phyloP scores from a whole-genome alignment of 2,797 vertebrate genomes.

The Periophthalmus magnuspinnatus region DNA sequence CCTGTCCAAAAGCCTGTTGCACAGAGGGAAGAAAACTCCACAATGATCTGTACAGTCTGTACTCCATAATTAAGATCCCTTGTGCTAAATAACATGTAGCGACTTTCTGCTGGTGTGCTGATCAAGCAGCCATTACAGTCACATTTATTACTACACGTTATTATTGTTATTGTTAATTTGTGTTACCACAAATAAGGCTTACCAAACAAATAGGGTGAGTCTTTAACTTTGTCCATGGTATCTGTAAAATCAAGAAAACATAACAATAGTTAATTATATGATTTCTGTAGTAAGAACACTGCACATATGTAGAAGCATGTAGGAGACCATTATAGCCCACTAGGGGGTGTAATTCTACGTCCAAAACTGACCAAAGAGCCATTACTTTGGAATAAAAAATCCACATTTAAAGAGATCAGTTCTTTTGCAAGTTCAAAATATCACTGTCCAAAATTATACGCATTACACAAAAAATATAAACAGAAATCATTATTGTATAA shows the following conservation, averaged over 20 bases:
- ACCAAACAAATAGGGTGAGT: constrained; percentile 96
- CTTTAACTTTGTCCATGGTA: constrained; percentile 98
- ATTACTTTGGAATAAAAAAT: neutral
- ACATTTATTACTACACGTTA: neutral
- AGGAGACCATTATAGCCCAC: neutral
- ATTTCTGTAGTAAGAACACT: neutral
- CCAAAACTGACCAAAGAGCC: neutral
- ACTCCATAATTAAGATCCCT: neutral
- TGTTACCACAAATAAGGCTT: constrained; percentile 54
- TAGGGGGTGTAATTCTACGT: constrained; percentile 11
- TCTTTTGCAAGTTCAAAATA: neutral
- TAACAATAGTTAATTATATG: neutral
- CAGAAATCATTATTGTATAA: neutral
- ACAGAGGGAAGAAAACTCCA: neutral
- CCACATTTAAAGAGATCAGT: neutral
- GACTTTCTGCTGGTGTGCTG: neutral
- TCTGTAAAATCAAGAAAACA: constrained; percentile 73
- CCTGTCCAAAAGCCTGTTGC: neutral
- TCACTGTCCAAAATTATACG: neutral
- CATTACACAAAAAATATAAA: neutral
- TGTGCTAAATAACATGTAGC: neutral
- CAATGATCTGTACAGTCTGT: neutral
- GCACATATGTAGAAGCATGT: too few relatives aligned
- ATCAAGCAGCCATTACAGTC: neutral
- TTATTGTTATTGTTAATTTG: neutral